Evolutionary conservation across 2,888 invertebrate species (phyloP), one percentile per base, ranked within the genome.

Genomic region (Osmoderma eremita): DNA sequence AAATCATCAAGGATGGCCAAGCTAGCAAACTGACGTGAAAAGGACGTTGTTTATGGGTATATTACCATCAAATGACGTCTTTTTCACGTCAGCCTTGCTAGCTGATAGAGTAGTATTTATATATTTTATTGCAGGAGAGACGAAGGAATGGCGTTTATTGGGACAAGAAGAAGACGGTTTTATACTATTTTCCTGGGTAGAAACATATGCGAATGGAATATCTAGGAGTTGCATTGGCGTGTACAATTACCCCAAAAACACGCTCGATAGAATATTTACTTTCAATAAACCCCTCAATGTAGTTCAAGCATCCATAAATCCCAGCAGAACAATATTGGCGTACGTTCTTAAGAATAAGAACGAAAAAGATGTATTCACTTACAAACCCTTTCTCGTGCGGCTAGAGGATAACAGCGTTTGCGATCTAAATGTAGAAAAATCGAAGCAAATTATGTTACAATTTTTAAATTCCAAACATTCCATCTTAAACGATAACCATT

Each of bases 131-230:
- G 39, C 80, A 89, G 89, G 86, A 71, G 86, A 86, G 78, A 89
- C 90, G 0, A 87, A 88, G 72, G 91, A 93, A 84, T 93, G 93
- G 92, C 88, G 92, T 67, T 84, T 93, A 64, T 81, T 94, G 71
- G 93, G 93, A 0, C 93, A 93, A 80, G 93, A 94, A 78, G 90
- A 90, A 79, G 90, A 92, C 79, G 91, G 91, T 1, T 87, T 88
- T 0, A 84, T 93, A 76, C 79, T 93, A 24, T 84, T 92, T 36
- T 88, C 90, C 22, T 93, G 93, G 92, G 74, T 77, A 2, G 77
- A 79, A 70, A 71, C 74, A 4, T 72, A 70, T n/a, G 24, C 66
- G 42, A 74, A 76, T 0, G 30, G 58, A 30, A 61, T 48, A 13
- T 36, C 30, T 3, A 75, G 78, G 69, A 81, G 82, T 1, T 82